A percentile compares a stretch with the other conserved stretches of the same genome.
Conservation (phyloP, 2,888 invertebrate species). For the Napeogenes sylphis region DNA sequence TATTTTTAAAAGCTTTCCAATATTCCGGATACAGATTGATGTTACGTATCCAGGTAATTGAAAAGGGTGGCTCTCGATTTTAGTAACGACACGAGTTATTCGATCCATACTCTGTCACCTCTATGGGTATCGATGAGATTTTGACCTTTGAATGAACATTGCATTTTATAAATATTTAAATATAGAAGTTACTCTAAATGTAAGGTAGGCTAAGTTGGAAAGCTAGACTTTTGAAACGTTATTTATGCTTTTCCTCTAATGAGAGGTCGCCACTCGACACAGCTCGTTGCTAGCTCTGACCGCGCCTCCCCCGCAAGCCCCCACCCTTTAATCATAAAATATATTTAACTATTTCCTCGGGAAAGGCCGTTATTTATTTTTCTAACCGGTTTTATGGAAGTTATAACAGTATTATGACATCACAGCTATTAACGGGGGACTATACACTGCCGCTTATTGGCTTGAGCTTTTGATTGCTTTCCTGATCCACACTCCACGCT, state of each 20-base stretch:
- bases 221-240: constrained; percentile 1
- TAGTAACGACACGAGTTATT: too few relatives aligned
- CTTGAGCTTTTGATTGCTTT: neutral
- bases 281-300: neutral
- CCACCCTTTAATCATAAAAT: constrained; percentile 5
- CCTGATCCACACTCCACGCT: neutral
- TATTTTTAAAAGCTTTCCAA: too few relatives aligned
- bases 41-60: too few relatives aligned
- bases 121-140: too few relatives aligned
- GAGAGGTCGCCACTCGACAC: neutral
- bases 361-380: constrained; percentile 24
- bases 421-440: constrained; percentile 10
- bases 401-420: constrained; percentile 28
- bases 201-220: neutral
- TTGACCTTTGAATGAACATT: too few relatives aligned
- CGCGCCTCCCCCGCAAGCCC: constrained; percentile 3
- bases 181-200: neutral
- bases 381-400: constrained; percentile 26
- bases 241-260: neutral
- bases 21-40: too few relatives aligned
- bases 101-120: too few relatives aligned
- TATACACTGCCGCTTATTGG: neutral
- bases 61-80: too few relatives aligned
- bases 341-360: constrained; percentile 14
- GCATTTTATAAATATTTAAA: too few relatives aligned